phyloP scores from a whole-genome alignment of 2,888 invertebrate species.

The Ferrisia virgata region DNA sequence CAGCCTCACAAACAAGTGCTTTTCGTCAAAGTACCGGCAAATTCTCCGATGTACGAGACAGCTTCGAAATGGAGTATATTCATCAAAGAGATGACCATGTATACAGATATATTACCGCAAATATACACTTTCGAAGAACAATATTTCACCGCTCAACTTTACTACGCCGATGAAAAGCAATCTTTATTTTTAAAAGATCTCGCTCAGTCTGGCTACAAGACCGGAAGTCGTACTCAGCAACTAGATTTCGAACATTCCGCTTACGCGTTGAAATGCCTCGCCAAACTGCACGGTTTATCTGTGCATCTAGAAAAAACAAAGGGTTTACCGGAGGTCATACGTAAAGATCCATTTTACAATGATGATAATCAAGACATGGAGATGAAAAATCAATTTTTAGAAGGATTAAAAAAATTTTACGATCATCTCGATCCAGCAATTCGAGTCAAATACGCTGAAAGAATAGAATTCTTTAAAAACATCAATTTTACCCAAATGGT shows the following conservation, averaged over 20 bases:
- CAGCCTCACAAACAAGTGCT: not conserved
- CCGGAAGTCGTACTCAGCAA: not conserved
- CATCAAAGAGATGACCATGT: conserved; percentile 19
- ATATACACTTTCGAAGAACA: not conserved
- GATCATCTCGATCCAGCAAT: not conserved
- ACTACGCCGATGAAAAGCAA: not conserved
- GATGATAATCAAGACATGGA: not conserved
- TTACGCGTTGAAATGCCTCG: conserved; percentile 15
- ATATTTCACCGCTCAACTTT: not conserved
- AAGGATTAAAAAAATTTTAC: not conserved
- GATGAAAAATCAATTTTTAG: not conserved
- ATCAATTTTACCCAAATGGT: not conserved
- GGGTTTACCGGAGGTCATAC: not conserved
- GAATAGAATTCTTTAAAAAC: not conserved
- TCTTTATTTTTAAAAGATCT: conserved; percentile 33
- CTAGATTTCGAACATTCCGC: conserved; percentile 36
- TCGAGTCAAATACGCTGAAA: not conserved
- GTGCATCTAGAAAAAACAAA: not conserved
- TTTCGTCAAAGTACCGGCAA: not conserved
- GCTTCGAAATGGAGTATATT: not conserved
- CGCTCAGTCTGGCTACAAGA: conserved; percentile 8
- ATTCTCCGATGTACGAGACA: not conserved
- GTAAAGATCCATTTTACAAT: not conserved
- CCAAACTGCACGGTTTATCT: conserved; percentile 37
- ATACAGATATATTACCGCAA: conserved; percentile 14